A percentile compares a stretch with the other conserved stretches of the same genome.
Conservation (phyloP, 2,797 vertebrate species). For the Protonibea diacanthus region DNA sequence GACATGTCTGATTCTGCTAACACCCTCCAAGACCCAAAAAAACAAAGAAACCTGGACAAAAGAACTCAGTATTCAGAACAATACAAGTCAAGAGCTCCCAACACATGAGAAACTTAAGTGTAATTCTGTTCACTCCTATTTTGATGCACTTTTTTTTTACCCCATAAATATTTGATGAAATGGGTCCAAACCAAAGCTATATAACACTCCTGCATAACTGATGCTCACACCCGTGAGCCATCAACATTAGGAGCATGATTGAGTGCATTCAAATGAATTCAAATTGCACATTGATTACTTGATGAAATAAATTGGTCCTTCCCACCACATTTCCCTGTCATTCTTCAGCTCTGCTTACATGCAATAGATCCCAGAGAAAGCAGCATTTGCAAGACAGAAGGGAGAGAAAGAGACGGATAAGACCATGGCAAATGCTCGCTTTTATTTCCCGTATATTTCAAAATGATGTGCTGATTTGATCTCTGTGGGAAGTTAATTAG, state of each 20-base stretch:
- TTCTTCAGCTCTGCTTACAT: slow-evolving; percentile 48
- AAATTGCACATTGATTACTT: slow-evolving; percentile 97
- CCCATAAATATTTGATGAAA: slow-evolving; percentile 98
- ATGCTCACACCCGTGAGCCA: slow-evolving; percentile 95
- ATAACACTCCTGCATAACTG: slow-evolving; percentile 97
- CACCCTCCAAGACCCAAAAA: slow-evolving; percentile 36
- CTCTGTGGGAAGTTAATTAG: slow-evolving; percentile 93
- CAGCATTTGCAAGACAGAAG: slow-evolving; percentile 33
- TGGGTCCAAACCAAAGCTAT: slow-evolving; percentile 96
- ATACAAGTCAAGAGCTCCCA: slow-evolving; percentile 54
- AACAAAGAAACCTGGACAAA: slow-evolving; percentile 74
- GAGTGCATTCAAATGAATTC: slow-evolving; percentile 99
- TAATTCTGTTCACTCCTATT: slow-evolving; percentile 95
- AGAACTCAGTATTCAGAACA: slow-evolving; percentile 59
- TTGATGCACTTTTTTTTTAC: slow-evolving; percentile 90
- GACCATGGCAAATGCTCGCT: slow-evolving; percentile 56
- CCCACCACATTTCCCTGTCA: slow-evolving; percentile 55
- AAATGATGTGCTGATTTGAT: slow-evolving; percentile 82
- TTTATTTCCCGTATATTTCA: slow-evolving; percentile 81
- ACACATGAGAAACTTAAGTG: slow-evolving; percentile 90
- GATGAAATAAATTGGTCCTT: slow-evolving; percentile 85
- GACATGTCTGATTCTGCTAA: slow-evolving; percentile 69
- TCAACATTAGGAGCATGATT: slow-evolving; percentile 97
- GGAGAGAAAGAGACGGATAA: slow-evolving; percentile 35
- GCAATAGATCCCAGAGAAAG: slow-evolving; percentile 44